Base-by-base conservation (phyloP, 1,140 invertebrate species). In the Bombus breviceps region DNA sequence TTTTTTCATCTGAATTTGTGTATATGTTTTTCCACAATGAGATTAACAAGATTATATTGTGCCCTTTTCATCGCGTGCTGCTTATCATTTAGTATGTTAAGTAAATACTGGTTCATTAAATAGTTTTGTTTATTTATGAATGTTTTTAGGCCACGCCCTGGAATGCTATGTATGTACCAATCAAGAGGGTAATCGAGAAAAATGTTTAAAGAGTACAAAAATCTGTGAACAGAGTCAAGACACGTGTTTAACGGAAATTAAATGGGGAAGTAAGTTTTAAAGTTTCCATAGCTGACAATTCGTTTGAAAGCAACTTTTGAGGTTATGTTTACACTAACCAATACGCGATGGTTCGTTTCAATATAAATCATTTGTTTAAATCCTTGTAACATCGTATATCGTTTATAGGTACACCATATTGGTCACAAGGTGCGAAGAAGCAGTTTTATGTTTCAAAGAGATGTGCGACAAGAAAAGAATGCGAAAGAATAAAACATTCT, bases 141-240 rank as follows among this genome's bases (percentile, higher is more conserved):
- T 62, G 10, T 87, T 89, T 86, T 86, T 88, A 97, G 97, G 96
- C 91, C 92, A 95, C 92, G 96, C 96, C 86, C 96, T 99, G 85
- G 98, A 99, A 95, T 99, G 99, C 95, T 99, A 99, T 94, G 98
- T 99, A 25, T 99, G 99, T 94, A 96, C 97, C 79, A 97, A 98
- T 90, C 99, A 99, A 96, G 98, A 99, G 90, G 97, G 97, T 88
- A 99, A 99, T 92, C 96, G 96, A 57, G 98, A 98, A 88, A 99
- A 99, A 95, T 99, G 99, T 94, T 95, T 98, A 18, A 98, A 98
- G 92, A 99, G 98, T 9, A 98, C 99, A 34, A 97, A 97, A 94
- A 98, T 98, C 37, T 99, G 99, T 94, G 97, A 98, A 86, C 96
- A 97, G 89, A 97, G 96, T 47, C 96, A 99, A 93, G 98, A 99